A percentile compares a stretch with the other conserved stretches of the same genome.
phyloP scores from a whole-genome alignment of 2,797 vertebrate species.

The Dromococcyx pavoninus region DNA sequence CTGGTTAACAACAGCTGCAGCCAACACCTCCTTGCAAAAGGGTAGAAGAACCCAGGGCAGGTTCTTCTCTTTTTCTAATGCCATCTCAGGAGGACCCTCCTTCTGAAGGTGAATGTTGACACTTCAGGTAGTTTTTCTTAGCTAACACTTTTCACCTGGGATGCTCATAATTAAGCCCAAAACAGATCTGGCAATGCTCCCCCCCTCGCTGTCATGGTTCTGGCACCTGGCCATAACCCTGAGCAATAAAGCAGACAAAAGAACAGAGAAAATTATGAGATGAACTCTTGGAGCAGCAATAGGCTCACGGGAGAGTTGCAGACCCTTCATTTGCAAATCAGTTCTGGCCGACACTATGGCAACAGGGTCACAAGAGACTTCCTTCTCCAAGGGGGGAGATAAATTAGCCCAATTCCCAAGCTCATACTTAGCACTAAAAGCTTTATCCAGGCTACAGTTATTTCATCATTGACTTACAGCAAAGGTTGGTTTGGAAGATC shows the following conservation, averaged over 20 bases:
- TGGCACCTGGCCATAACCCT: conserved; percentile 41
- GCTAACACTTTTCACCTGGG: conserved; percentile 47
- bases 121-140: neutral
- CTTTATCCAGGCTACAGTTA: conserved; percentile 8
- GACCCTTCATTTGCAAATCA: conserved; percentile 39
- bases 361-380: conserved; percentile 9
- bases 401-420: neutral
- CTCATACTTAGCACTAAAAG: conserved; percentile 1
- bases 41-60: neutral
- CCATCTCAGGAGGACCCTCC: neutral
- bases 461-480: neutral
- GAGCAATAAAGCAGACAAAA: conserved; percentile 38
- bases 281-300: conserved; percentile 8
- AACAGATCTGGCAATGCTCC: conserved; percentile 53
- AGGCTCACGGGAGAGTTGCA: neutral
- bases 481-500: neutral
- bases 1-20: neutral
- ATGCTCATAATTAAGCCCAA: conserved; percentile 47
- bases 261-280: conserved; percentile 26
- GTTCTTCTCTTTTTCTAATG: neutral
- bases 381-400: neutral
- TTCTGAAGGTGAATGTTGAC: neutral
- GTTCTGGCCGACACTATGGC: conserved; percentile 20
- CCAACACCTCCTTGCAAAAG: neutral
- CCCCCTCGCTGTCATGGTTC: conserved; percentile 31